Base-by-base conservation (phyloP, 2,888 invertebrate genomes). In the Chesias legatella region DNA sequence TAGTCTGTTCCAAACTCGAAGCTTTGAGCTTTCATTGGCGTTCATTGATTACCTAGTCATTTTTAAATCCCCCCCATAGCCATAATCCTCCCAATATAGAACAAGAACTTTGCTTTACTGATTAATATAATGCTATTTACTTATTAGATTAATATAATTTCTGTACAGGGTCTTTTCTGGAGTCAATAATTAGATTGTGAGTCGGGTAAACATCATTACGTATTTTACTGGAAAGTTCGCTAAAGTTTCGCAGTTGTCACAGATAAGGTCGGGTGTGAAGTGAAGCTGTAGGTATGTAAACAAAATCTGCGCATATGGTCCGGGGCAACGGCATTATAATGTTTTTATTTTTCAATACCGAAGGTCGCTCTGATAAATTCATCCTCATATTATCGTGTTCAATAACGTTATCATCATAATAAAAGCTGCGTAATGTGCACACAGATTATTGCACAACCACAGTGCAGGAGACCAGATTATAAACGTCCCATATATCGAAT, bases 341-440 rank as follows among this genome's bases (percentile, higher is more conserved):
- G 57, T 55, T 60, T 58, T 55, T 53, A 44, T 57, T 64, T n/a
- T 62, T 60, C 59, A 63, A 60, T 43, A 43, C 30, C 47, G 67
- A 74, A 74, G 73, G 76, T 65, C 71, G 60, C 30, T 28, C 45
- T 58, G 67, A 69, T 69, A 17, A 17, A 65, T 59, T 63, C 60
- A 51, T 62, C 61, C 59, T 65, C 57, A 54, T 61, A 65, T 64
- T 42, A 51, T 61, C 67, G 67, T 61, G 53, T 53, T 51, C 43
- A 48, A 52, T 54, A 56, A 47, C 51, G 59, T 68, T 73, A 74
- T 67, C 69, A 54, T 47, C 40, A 62, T 48, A 53, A 60, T 58
- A 57, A 65, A 65, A 58, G 59, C 56, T 44, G 33, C 55, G 56
- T 51, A 50, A 38, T 46, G 34, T 22, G 10, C 23, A 33, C 42